Conservation (phyloP, 1,140 invertebrate genomes). For the Pogonomyrmex californicus region DNA sequence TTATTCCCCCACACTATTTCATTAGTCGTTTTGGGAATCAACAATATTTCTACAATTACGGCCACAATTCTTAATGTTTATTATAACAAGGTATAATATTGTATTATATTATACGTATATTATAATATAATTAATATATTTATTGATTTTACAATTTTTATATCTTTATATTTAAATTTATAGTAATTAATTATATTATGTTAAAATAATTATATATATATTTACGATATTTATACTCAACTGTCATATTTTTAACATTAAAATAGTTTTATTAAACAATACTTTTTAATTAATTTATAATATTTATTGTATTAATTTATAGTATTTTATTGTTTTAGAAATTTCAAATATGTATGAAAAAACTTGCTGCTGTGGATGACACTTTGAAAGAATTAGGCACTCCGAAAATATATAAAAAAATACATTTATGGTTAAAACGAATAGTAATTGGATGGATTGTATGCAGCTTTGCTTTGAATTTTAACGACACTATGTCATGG, state of each 20-base stretch:
- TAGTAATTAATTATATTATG: background rate
- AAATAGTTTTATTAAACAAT: background rate
- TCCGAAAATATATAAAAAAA: background rate
- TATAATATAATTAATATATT: background rate
- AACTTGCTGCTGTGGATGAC: conserved; percentile 14
- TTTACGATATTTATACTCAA: background rate
- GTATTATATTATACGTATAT: too few species aligned
- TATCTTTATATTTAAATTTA: background rate
- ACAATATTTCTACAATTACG: background rate
- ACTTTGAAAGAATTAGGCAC: conserved; percentile 20
- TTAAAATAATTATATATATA: background rate
- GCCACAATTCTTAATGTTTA: background rate
- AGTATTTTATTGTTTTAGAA: background rate
- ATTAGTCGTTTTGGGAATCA: background rate
- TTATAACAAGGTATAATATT: background rate
- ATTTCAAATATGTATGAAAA: conserved; percentile 36
- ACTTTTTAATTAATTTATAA: background rate
- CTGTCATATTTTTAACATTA: background rate
- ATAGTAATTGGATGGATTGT: background rate
- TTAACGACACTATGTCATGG: background rate
- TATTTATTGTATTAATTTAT: background rate
- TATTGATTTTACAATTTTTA: background rate
- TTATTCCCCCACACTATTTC: background rate
- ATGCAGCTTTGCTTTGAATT: background rate
- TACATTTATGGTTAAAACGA: conserved; percentile 5